phyloP scores from a whole-genome alignment of 2,888 invertebrate genomes.

The Lasioglossum oenotherae region DNA sequence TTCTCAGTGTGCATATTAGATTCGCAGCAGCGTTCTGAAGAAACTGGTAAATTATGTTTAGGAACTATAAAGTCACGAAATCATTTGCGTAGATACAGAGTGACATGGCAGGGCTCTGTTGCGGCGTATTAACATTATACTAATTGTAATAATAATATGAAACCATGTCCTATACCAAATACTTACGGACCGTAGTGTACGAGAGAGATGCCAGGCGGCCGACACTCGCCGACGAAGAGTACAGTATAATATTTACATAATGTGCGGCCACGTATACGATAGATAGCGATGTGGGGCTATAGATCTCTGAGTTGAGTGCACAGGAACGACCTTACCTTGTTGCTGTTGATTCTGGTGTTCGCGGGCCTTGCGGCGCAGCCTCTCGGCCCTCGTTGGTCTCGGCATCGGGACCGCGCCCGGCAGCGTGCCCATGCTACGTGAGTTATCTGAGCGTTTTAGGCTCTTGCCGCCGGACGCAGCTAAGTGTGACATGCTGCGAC shows the following conservation, averaged over 20 bases:
- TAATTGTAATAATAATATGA: not conserved
- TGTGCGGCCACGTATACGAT: conserved; percentile 9
- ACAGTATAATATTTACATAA: conserved; percentile 22
- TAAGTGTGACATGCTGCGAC: conserved; percentile 91
- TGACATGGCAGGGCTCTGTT: not conserved
- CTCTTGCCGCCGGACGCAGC: conserved; percentile 83
- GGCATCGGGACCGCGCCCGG: conserved; percentile 79
- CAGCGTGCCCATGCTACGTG: conserved; percentile 84
- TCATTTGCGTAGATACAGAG: not conserved
- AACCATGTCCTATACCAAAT: not conserved
- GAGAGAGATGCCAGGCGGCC: not conserved
- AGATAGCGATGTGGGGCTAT: not conserved
- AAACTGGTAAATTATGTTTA: not conserved
- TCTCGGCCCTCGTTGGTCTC: conserved; percentile 82
- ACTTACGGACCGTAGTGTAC: not conserved
- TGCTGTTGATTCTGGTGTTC: conserved; percentile 79
- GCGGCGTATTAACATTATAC: not conserved
- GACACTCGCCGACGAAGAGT: not conserved
- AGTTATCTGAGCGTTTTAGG: conserved; percentile 83
- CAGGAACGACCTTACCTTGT: conserved; percentile 80
- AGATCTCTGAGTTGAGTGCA: conserved; percentile 75
- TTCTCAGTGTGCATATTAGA: too few species aligned
- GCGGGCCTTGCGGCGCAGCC: conserved; percentile 82
- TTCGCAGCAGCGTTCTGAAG: not conserved
- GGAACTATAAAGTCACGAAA: not conserved